Conservation (phyloP, 2,888 invertebrate genomes). For the Nomada lathburiana region DNA sequence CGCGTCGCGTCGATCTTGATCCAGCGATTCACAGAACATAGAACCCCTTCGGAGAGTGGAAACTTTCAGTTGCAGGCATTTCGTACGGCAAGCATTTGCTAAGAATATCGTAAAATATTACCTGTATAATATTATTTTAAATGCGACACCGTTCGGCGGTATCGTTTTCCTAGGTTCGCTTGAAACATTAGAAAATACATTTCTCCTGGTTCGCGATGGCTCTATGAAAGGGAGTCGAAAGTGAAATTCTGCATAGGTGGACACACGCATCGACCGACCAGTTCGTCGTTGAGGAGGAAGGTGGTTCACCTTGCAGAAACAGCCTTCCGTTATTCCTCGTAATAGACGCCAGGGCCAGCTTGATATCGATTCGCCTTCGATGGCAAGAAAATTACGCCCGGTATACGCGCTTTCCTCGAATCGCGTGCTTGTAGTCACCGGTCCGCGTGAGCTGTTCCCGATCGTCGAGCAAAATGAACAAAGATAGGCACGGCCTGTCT, state of each 20-base stretch:
- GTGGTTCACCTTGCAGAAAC: conserved; percentile 68
- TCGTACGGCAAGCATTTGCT: too few species aligned
- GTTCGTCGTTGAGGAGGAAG: conserved; percentile 52
- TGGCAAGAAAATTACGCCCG: conserved; percentile 24
- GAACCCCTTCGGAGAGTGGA: too few species aligned
- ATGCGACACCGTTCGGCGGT: too few species aligned
- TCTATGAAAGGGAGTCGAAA: conserved; percentile 50
- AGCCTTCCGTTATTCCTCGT: conserved; percentile 65
- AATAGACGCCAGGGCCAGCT: conserved; percentile 45
- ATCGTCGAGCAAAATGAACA: neutral
- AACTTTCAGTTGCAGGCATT: too few species aligned
- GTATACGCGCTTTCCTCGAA: conserved; percentile 6
- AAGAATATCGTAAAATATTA: too few species aligned
- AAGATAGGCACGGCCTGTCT: neutral
- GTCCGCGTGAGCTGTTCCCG: neutral
- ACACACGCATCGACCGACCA: conserved; percentile 4
- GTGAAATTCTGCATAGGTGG: conserved; percentile 47
- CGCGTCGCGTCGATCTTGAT: conserved; percentile 25
- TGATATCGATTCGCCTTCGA: conserved; percentile 39
- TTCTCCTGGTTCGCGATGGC: conserved; percentile 5
- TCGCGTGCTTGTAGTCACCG: neutral
- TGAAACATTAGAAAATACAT: neutral
- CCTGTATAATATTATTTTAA: too few species aligned
- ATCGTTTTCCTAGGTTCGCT: too few species aligned
- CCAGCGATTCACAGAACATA: neutral